Conservation (phyloP, 2,113 vertebrate genomes). For the Hippocampus guttulatus region DNA sequence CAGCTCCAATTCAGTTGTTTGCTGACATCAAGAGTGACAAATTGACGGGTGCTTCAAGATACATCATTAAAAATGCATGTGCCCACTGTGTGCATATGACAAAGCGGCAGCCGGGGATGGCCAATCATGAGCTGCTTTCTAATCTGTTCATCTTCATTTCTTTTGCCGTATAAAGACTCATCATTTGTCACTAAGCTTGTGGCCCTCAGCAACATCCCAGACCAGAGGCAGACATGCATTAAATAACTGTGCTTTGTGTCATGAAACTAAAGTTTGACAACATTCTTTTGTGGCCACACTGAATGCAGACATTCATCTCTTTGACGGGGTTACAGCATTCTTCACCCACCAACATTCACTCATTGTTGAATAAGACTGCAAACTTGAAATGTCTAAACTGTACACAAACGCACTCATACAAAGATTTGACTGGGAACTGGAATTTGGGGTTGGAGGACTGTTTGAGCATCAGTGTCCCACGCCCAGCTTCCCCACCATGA, state of each 20-base stretch:
- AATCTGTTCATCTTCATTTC: slow-evolving; percentile 8
- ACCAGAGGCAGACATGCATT: not conserved
- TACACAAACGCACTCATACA: not conserved
- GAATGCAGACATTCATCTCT: slow-evolving; percentile 53
- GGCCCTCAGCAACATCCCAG: slow-evolving; percentile 2
- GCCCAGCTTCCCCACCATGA: no score
- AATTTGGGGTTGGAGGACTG: not conserved
- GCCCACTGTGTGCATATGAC: slow-evolving; percentile 13
- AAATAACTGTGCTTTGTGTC: slow-evolving; percentile 9
- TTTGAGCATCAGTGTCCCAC: no score
- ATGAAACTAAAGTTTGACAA: not conserved
- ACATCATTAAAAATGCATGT: slow-evolving; percentile 54
- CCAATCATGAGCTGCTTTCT: slow-evolving; percentile 22
- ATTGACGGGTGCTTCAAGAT: slow-evolving; percentile 5
- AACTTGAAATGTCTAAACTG: slow-evolving; percentile 13
- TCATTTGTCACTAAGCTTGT: slow-evolving; percentile 6
- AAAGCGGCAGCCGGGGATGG: slow-evolving; percentile 21
- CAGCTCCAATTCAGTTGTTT: not conserved
- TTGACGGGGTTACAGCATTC: slow-evolving; percentile 56
- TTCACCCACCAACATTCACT: slow-evolving; percentile 49
- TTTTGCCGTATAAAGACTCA: not conserved
- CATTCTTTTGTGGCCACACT: slow-evolving; percentile 18
- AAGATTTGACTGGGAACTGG: not conserved
- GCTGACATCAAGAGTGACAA: not conserved
- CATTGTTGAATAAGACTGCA: slow-evolving; percentile 17